Conservation (phyloP, 2,113 vertebrate genomes). For the Calidris pygmaea region DNA sequence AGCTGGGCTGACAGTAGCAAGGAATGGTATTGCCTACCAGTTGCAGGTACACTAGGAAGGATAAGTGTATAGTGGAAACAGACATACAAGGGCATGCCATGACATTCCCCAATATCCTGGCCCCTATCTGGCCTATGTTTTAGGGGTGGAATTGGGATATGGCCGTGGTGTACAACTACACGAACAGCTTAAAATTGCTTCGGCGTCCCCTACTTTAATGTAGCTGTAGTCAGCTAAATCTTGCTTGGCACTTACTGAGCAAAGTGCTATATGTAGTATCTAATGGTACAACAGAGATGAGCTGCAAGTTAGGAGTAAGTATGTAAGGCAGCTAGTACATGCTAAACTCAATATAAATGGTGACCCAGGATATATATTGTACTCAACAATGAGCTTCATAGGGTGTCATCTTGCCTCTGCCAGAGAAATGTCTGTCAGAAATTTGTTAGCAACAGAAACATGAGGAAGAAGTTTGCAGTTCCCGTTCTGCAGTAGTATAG, state of each 20-base stretch:
- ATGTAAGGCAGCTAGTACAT: neutral
- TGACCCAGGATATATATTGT: neutral
- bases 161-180: accelerated
- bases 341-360: neutral
- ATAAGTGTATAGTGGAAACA: neutral
- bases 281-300: neutral
- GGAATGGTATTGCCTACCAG: neutral
- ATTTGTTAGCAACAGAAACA: accelerated
- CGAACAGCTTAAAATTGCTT: neutral
- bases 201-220: neutral
- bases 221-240: neutral
- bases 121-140: neutral
- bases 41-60: neutral
- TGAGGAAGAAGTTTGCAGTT: neutral
- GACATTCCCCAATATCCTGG: neutral
- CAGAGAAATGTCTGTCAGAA: neutral
- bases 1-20: neutral
- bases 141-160: accelerated
- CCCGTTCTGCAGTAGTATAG: neutral
- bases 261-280: neutral
- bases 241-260: accelerated
- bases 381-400: neutral
- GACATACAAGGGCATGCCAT: neutral
- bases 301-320: neutral
- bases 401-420: neutral